Conservation (phyloP, 2,113 vertebrate genomes). For the Entosphenus tridentatus region DNA sequence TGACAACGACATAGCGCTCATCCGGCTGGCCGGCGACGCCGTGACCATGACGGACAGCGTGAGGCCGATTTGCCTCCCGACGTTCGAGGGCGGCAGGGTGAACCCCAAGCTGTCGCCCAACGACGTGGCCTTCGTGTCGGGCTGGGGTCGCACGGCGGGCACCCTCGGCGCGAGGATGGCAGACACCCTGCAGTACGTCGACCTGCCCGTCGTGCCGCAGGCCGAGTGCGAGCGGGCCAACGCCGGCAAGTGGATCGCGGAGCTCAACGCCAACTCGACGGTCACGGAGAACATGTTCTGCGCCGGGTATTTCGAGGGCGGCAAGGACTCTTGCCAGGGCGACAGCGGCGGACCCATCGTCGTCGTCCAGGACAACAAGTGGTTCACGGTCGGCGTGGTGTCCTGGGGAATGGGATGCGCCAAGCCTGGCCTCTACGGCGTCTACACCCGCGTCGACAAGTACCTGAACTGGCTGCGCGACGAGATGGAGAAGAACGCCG, state of each 20-base stretch:
- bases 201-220: conserved; percentile 18
- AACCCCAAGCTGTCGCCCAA: conserved; percentile 9
- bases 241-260: neutral
- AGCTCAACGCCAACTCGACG: rapidly evolving
- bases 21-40: conserved; percentile 28
- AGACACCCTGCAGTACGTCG: conserved; percentile 20
- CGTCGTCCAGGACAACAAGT: conserved; percentile 13
- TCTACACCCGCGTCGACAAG: conserved; percentile 32
- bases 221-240: conserved; percentile 17
- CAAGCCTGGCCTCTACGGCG: conserved; percentile 21
- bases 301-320: conserved; percentile 23
- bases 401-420: conserved; percentile 35
- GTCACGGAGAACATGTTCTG: conserved; percentile 72
- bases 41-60: conserved; percentile 29
- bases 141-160: conserved; percentile 30
- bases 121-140: conserved; percentile 39
- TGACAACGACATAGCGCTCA: conserved; percentile 55
- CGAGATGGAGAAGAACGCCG: neutral
- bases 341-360: conserved; percentile 56
- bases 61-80: conserved; percentile 53
- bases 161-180: neutral
- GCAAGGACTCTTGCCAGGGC: conserved; percentile 39
- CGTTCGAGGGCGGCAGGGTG: conserved; percentile 11
- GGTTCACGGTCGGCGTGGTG: conserved; percentile 31
- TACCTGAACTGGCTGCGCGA: conserved; percentile 26